Evolutionary conservation across 2,797 vertebrate genomes (phyloP).

Genomic region (Lagorchestes hirsutus): DNA sequence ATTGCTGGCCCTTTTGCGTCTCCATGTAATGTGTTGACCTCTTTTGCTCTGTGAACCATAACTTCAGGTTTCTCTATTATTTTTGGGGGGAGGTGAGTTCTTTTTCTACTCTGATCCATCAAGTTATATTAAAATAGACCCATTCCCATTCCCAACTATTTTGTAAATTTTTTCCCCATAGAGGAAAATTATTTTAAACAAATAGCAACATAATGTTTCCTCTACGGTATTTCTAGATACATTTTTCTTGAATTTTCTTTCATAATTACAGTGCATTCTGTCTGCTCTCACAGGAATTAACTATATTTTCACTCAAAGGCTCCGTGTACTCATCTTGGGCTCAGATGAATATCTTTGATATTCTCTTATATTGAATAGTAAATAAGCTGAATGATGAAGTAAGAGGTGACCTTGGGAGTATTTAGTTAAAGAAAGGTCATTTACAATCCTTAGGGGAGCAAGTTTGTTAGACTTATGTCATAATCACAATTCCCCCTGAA

Average conservation of each 20-base stretch:
- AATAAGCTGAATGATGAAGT: constrained; percentile 40
- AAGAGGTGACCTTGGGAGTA: constrained; percentile 42
- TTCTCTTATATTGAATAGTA: constrained; percentile 14
- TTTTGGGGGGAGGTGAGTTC: neutral
- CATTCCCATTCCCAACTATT: neutral
- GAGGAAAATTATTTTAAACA: neutral
- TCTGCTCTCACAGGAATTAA: constrained; percentile 2
- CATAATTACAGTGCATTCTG: constrained; percentile 16
- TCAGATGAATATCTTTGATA: neutral
- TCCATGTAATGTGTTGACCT: neutral
- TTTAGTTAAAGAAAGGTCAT: constrained; percentile 46
- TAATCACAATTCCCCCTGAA: constrained; percentile 1
- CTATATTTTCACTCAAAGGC: neutral
- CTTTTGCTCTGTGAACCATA: neutral
- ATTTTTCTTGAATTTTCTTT: constrained; percentile 29
- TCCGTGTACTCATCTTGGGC: constrained; percentile 17
- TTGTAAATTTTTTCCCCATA: constrained; percentile 1
- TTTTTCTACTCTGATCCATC: neutral
- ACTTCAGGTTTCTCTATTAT: neutral
- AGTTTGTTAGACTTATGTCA: constrained; percentile 41
- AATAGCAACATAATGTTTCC: neutral
- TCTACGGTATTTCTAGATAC: constrained; percentile 49
- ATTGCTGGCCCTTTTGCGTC: fast-evolving
- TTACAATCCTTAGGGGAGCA: constrained; percentile 41
- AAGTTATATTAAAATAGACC: neutral